Base-by-base conservation (phyloP, 2,888 invertebrate species). In the Parascotia fuliginaria region DNA sequence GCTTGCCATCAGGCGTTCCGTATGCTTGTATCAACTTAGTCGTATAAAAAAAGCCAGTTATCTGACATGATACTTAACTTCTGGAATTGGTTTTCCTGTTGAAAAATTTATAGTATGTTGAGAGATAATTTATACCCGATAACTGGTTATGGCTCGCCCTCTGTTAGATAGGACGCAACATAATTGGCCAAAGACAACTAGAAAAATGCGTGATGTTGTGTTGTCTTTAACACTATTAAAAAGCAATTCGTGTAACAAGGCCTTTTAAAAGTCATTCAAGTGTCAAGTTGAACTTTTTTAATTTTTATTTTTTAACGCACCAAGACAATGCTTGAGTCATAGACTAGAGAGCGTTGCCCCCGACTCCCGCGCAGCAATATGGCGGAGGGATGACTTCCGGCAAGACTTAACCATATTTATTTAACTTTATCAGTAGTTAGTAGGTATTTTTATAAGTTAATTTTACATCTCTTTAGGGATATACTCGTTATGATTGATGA, bases 301-400 rank as follows among this genome's bases (percentile, higher is more conserved):
- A 39, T 52, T 56, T 59, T 42, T 48, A 49, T 47, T 53, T 58
- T 56, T 48, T 41, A 39, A 39, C 55, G 28, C 57, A 45, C n/a
- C 46, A 58, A 67, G 72, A 77, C 78, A 77, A 73, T 71, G 73
- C 68, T 52, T 81, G 85, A 87, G 79, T 87, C 87, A 85, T 73
- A 75, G 71, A 74, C 58, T 50, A 40, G 66, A 76, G 87, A 79
- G 44, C 87, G 66, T 81, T 86, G 88, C 81, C 78, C 87, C 58
- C 85, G 81, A 73, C 85, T 87, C 87, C 87, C 85, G 87, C 87
- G 80, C 84, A 76, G 73, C 59, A 74, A 65, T 37, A 71, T 63
- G 71, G 58, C 65, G 41, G 29, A 42, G 60, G 73, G 65, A 72
- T 68, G 61, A 70, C 75, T 75, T 80, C 79, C 80, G 77, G 54